Conservation (phyloP, 2,113 vertebrate species). For the Sus scrofa region T2T-Sscrofa CM000827.6:98976501-98977000, state of each 20-base stretch:
- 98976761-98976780: constrained; percentile 99
- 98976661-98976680: constrained; percentile 97
- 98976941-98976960: background rate
- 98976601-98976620: background rate
- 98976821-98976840: accelerated
- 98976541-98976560: background rate
- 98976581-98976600: background rate
- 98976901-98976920: background rate
- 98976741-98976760: constrained; percentile 94
- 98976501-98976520: background rate
- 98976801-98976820: no score
- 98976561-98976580: background rate
- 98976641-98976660: constrained; percentile 95
- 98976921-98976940: background rate
- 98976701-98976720: constrained; percentile 98
- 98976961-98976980: background rate
- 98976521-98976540: background rate
- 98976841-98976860: background rate
- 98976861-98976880: background rate
- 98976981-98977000: background rate
- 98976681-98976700: constrained; percentile 99
- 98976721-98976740: constrained; percentile 92
- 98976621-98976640: constrained; percentile 83
- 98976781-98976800: constrained; percentile 84
- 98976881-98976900: background rate